phyloP scores from a whole-genome alignment of 2,113 vertebrate genomes.

The Panthera tigris region DNA sequence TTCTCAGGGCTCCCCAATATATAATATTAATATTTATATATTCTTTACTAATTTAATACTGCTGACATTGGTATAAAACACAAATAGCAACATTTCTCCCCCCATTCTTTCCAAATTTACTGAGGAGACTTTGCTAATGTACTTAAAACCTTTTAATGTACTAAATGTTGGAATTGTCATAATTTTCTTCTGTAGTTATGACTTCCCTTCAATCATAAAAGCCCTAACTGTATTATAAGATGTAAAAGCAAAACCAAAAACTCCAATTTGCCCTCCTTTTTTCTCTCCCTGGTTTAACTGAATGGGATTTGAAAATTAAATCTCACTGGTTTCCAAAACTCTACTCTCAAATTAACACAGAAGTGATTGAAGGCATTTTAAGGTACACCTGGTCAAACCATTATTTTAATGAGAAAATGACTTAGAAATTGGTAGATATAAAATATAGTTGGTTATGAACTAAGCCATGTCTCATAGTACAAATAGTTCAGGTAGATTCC shows the following conservation, averaged over 20 bases:
- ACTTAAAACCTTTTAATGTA: constrained; percentile 10
- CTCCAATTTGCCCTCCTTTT: constrained; percentile 13
- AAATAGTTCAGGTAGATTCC: not conserved
- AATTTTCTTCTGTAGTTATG: not conserved
- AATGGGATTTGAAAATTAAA: constrained; percentile 60
- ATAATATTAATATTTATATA: not conserved
- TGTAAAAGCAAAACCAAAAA: constrained; percentile 44
- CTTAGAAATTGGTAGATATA: constrained; percentile 32
- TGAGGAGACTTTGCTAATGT: not conserved
- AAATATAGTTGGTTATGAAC: constrained; percentile 10
- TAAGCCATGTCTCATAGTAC: not conserved
- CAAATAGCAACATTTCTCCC: not conserved
- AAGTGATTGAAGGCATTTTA: constrained; percentile 48
- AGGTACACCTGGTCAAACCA: constrained; percentile 42
- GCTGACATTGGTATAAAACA: not conserved
- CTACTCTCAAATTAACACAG: constrained; percentile 36
- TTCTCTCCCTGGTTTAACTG: constrained; percentile 2
- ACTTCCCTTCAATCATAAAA: constrained; percentile 37
- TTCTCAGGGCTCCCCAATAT: too few species aligned
- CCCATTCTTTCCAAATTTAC: not conserved
- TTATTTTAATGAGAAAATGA: constrained; percentile 22
- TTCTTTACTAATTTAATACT: not conserved
- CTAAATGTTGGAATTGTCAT: not conserved
- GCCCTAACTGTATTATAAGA: not conserved
- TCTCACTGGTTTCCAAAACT: constrained; percentile 47